Percentiles rank a stretch among this genome's conserved stretches.
Evolutionary conservation across 2,113 vertebrate genomes (phyloP).

Genomic region (Anser brachyrhynchus): DNA sequence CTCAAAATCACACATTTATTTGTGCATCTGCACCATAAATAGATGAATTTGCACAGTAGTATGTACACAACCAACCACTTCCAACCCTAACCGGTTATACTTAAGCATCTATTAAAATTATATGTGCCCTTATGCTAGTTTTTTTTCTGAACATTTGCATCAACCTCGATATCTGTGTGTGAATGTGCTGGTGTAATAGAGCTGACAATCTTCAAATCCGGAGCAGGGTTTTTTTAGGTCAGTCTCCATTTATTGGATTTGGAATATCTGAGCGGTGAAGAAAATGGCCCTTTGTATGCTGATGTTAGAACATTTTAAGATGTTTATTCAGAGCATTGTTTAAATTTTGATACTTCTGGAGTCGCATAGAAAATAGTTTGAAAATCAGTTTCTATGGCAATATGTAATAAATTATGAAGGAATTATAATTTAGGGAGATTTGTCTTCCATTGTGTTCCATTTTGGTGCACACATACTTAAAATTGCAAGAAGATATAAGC

Average conservation of each 20-base stretch:
- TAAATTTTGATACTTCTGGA: neutral
- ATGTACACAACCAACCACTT: neutral
- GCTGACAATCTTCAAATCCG: neutral
- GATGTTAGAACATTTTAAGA: neutral
- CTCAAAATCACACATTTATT: accelerated
- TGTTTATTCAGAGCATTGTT: neutral
- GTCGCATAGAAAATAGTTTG: neutral
- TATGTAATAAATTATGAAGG: neutral
- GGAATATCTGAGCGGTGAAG: neutral
- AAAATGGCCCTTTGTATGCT: neutral
- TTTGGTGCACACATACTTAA: neutral
- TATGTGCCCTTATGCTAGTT: neutral
- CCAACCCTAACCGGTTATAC: conserved; percentile 6
- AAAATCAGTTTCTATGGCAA: neutral
- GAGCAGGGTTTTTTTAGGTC: neutral
- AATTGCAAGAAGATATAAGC: neutral
- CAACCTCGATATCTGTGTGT: neutral
- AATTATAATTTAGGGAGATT: neutral
- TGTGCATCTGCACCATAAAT: neutral
- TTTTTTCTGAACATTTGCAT: neutral
- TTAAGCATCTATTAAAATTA: conserved; percentile 23
- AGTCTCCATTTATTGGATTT: neutral
- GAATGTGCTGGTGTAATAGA: neutral
- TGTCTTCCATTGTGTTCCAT: neutral
- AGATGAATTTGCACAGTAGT: conserved; percentile 4